A percentile compares a stretch with the other conserved stretches of the same genome.
phyloP scores from a whole-genome alignment of 2,797 vertebrate genomes.

The Lophius americanus region DNA sequence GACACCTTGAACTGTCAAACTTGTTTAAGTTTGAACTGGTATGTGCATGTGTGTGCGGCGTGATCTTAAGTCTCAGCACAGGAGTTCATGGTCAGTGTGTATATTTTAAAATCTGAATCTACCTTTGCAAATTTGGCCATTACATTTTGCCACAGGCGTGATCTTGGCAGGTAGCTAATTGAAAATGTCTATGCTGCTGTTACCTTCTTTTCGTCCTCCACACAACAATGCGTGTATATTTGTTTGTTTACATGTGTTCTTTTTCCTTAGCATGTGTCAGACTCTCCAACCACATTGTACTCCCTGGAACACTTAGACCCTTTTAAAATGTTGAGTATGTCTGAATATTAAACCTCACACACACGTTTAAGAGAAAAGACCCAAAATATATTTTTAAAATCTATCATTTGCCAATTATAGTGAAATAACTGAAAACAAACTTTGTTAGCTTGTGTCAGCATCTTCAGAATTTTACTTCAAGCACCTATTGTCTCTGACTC shows the following conservation, averaged over 20 bases:
- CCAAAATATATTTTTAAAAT: slow-evolving; percentile 3
- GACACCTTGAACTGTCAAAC: slow-evolving; percentile 67
- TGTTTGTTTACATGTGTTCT: slow-evolving; percentile 27
- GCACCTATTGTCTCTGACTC: slow-evolving; percentile 4
- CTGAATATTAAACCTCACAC: slow-evolving; percentile 22
- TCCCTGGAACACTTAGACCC: slow-evolving; percentile 16
- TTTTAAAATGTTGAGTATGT: slow-evolving; percentile 35
- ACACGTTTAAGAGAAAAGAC: neutral
- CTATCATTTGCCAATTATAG: slow-evolving; percentile 10
- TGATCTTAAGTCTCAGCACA: no score
- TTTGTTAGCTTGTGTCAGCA: slow-evolving; percentile 1
- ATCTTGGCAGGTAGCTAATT: slow-evolving; percentile 76
- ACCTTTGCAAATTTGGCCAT: slow-evolving; percentile 58
- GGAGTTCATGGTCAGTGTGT: slow-evolving; percentile 12
- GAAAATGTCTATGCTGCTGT: slow-evolving; percentile 68
- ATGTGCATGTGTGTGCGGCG: slow-evolving; percentile 27
- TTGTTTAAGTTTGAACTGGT: slow-evolving; percentile 44
- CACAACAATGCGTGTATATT: slow-evolving; percentile 23
- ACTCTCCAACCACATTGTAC: slow-evolving; percentile 35
- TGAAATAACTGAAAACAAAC: slow-evolving; percentile 2
- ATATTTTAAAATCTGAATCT: slow-evolving; percentile 27
- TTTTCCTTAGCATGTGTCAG: slow-evolving; percentile 40
- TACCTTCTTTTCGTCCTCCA: slow-evolving; percentile 39
- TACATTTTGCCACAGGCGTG: slow-evolving; percentile 71
- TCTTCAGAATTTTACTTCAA: no score